Conservation (phyloP, 2,888 invertebrate species). For the Dorcus hopei region DNA sequence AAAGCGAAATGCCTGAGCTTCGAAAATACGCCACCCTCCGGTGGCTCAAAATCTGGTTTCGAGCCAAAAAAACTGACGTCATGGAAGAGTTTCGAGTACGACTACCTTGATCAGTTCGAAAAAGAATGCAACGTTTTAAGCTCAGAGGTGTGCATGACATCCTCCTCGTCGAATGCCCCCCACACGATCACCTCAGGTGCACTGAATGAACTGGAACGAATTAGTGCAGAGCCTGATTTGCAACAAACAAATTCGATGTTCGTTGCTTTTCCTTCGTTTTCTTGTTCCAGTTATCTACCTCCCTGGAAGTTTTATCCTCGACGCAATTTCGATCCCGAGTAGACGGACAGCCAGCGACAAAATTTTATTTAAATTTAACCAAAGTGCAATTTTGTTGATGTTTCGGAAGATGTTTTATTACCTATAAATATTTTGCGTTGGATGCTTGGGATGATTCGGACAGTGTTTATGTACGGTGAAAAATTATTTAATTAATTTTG, state of each 20-base stretch:
- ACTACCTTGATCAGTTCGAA: slow-evolving; percentile 9
- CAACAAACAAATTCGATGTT: not conserved
- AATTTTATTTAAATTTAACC: slow-evolving; percentile 1
- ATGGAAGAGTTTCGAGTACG: slow-evolving; percentile 1
- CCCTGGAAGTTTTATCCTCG: slow-evolving; percentile 10
- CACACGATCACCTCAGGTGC: slow-evolving; percentile 13
- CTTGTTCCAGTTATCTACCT: not conserved
- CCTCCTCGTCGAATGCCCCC: not conserved
- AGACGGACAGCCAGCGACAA: not conserved
- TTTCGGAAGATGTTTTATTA: too few species aligned
- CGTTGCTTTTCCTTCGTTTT: not conserved
- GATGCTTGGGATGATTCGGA: too few species aligned
- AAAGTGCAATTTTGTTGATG: slow-evolving; percentile 12
- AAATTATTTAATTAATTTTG: too few species aligned
- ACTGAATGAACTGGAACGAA: not conserved
- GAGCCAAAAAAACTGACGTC: slow-evolving; percentile 15
- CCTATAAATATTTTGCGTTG: too few species aligned
- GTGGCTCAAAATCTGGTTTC: slow-evolving; percentile 1
- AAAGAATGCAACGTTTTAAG: slow-evolving; percentile 1
- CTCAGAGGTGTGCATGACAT: not conserved
- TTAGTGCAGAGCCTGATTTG: not conserved
- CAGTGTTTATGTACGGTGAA: too few species aligned
- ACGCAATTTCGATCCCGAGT: slow-evolving; percentile 14
- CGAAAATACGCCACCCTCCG: slow-evolving; percentile 13
- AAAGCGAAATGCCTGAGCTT: slow-evolving; percentile 16